phyloP scores from a whole-genome alignment of 2,797 vertebrate genomes.

The Passerculus sandwichensis region DNA sequence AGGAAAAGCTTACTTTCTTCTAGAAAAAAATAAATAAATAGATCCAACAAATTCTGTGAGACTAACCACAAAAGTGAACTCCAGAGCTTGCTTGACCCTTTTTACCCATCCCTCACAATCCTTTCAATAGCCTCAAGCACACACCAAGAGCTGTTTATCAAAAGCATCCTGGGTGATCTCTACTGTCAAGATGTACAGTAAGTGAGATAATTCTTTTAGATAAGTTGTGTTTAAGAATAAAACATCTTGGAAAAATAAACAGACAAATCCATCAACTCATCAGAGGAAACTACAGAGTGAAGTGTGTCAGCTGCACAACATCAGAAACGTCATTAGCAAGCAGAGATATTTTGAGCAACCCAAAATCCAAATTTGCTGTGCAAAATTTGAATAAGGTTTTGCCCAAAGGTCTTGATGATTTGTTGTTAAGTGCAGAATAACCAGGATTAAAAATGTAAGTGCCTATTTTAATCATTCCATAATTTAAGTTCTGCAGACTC shows the following conservation, averaged over 20 bases:
- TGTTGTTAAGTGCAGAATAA: neutral
- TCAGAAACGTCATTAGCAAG: neutral
- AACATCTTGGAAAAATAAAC: neutral
- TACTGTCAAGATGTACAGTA: slow-evolving; percentile 9
- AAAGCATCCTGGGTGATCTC: slow-evolving; percentile 13
- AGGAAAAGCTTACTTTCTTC: neutral
- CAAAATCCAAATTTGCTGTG: neutral
- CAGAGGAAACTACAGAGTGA: neutral
- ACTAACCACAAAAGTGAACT: neutral
- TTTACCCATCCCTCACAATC: neutral
- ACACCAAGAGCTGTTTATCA: neutral
- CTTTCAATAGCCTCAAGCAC: neutral
- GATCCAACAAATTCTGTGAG: neutral
- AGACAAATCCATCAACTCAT: neutral
- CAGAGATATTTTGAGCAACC: neutral
- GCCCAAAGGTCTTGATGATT: neutral
- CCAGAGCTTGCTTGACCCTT: neutral
- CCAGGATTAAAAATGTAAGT: neutral
- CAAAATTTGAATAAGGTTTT: neutral
- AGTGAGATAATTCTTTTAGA: neutral
- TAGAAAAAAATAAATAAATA: neutral
- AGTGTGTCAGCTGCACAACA: neutral
- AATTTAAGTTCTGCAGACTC: neutral
- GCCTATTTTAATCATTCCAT: neutral
- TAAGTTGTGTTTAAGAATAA: neutral